Percentiles rank a stretch among this genome's conserved stretches.
phyloP scores from a whole-genome alignment of 1,140 invertebrate species.

The Watersipora subatra region DNA sequence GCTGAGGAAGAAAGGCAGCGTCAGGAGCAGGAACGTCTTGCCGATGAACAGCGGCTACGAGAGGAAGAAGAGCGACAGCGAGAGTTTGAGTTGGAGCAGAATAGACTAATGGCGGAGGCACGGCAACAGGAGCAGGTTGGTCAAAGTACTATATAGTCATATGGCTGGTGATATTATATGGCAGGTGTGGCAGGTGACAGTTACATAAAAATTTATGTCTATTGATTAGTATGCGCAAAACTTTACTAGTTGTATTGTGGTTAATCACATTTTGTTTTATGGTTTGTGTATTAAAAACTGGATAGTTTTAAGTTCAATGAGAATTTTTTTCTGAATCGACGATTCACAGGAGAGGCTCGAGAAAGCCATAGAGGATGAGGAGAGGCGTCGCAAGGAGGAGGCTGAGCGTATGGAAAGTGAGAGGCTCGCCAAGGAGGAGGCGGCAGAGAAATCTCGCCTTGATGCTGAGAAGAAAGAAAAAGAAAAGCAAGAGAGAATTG shows the following conservation, averaged over 20 bases:
- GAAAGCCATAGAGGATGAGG: slow-evolving; percentile 31
- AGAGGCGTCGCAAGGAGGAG: slow-evolving; percentile 25
- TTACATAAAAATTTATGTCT: too few relatives aligned
- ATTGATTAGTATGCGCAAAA: too few relatives aligned
- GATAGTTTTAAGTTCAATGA: too few relatives aligned
- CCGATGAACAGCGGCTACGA: slow-evolving; percentile 22
- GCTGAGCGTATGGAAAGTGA: slow-evolving; percentile 25
- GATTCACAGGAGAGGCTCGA: slow-evolving; percentile 17
- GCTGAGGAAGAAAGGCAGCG: slow-evolving; percentile 29
- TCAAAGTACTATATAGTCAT: too few relatives aligned
- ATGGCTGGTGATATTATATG: too few relatives aligned
- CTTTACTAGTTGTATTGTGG: too few relatives aligned
- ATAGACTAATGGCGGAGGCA: slow-evolving; percentile 23
- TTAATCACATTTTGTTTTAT: too few relatives aligned
- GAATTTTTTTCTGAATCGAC: too few relatives aligned
- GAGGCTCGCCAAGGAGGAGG: slow-evolving; percentile 22
- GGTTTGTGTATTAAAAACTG: too few relatives aligned
- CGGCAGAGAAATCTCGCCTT: slow-evolving; percentile 26
- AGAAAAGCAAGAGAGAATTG: slow-evolving; percentile 25
- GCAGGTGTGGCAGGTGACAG: too few relatives aligned
- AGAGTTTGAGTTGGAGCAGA: slow-evolving; percentile 23
- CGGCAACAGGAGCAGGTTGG: slow-evolving; percentile 21
- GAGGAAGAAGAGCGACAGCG: slow-evolving; percentile 30
- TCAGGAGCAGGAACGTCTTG: slow-evolving; percentile 1
- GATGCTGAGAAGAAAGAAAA: slow-evolving; percentile 26